Conservation (phyloP, 2,888 invertebrate genomes). For the Drosophila ezoana region DNA sequence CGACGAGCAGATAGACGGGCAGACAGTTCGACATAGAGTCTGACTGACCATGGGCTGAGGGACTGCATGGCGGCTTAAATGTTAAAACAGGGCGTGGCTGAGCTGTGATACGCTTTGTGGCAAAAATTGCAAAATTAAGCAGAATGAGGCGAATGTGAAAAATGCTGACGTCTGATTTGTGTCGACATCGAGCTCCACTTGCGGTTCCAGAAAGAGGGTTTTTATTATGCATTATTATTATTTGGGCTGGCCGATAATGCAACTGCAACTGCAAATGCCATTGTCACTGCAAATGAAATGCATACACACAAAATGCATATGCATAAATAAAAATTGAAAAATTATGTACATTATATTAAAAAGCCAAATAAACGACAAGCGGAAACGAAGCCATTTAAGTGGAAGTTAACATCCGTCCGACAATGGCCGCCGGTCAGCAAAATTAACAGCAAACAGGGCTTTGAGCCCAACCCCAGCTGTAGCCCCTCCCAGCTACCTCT, state of each 20-base stretch:
- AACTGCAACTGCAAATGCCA: conserved; percentile 12
- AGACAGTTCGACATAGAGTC: conserved; percentile 1
- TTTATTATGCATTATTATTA: conserved; percentile 68
- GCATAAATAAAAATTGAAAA: conserved; percentile 79
- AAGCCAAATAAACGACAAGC: conserved; percentile 81
- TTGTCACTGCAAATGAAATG: conserved; percentile 72
- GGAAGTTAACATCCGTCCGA: conserved; percentile 82
- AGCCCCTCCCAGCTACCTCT: conserved; percentile 8
- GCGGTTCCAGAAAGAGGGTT: conserved; percentile 59
- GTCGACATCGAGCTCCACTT: conserved; percentile 55
- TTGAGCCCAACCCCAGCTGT: not conserved
- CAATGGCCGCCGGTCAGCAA: conserved; percentile 72
- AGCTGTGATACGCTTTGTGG: conserved; percentile 53
- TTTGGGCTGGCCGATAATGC: conserved; percentile 59
- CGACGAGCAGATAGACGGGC: conserved; percentile 5
- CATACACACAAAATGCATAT: conserved; percentile 63
- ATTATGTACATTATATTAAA: conserved; percentile 80
- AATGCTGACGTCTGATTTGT: conserved; percentile 82
- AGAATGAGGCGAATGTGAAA: conserved; percentile 69
- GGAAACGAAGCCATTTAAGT: conserved; percentile 84
- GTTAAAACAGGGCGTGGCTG: conserved; percentile 23
- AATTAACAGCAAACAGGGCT: conserved; percentile 60
- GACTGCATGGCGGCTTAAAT: conserved; percentile 1
- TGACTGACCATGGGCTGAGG: conserved; percentile 19
- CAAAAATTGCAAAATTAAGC: conserved; percentile 76